Percentiles rank a stretch among this genome's conserved stretches.
Conservation (phyloP, 2,888 invertebrate genomes). For the Endotricha flammealis region DNA sequence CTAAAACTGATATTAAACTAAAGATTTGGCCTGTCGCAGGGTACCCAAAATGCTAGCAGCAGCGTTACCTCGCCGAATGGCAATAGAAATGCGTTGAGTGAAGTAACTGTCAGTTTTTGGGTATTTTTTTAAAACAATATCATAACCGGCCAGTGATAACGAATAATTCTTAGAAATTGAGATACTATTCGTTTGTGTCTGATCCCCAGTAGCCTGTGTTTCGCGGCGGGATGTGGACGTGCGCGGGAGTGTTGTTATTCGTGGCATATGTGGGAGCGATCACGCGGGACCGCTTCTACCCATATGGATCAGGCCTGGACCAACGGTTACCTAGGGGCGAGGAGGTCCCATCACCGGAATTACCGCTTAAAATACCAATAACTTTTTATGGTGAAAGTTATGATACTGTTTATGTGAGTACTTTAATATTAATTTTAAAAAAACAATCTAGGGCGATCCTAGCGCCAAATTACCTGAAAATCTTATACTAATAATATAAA, state of each 20-base stretch:
- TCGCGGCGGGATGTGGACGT: conserved; percentile 61
- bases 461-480: too few species aligned
- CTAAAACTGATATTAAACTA: too few species aligned
- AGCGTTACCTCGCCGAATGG: too few species aligned
- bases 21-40: too few species aligned
- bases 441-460: too few species aligned
- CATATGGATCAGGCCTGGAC: conserved; percentile 77
- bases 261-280: conserved; percentile 55
- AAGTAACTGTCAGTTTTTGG: too few species aligned
- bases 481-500: too few species aligned
- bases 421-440: too few species aligned
- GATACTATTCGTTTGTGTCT: not conserved
- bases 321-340: conserved; percentile 72
- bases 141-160: too few species aligned
- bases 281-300: conserved; percentile 78
- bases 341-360: conserved; percentile 82
- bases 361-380: conserved; percentile 83
- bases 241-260: conserved; percentile 47
- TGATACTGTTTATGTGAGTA: conserved; percentile 90
- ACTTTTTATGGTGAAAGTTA: conserved; percentile 88
- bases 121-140: too few species aligned
- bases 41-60: too few species aligned
- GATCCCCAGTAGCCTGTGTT: conserved; percentile 38
- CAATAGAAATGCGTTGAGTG: too few species aligned
- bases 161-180: not conserved